phyloP scores from a whole-genome alignment of 2,888 invertebrate genomes.

The Apamea epomidion region DNA sequence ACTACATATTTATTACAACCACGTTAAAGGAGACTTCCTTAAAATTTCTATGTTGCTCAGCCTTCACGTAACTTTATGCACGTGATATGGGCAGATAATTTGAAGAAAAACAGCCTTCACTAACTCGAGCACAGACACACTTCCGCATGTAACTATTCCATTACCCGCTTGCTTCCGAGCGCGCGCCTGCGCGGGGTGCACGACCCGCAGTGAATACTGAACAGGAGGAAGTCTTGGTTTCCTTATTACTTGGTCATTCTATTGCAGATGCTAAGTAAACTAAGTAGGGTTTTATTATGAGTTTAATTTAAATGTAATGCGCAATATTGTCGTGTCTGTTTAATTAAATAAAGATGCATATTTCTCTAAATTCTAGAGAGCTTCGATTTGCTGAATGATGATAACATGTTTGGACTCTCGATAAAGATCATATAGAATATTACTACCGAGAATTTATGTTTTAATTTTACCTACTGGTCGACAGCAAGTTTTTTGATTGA shows the following conservation, averaged over 20 bases:
- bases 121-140: constrained; percentile 38
- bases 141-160: constrained; percentile 56
- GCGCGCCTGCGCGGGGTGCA: constrained; percentile 40
- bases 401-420: background rate
- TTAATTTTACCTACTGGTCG: background rate
- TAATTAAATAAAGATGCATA: background rate
- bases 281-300: constrained; percentile 19
- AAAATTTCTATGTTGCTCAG: constrained; percentile 58
- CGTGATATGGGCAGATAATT: constrained; percentile 64
- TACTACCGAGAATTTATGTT: too few relatives aligned
- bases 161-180: constrained; percentile 43
- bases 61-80: constrained; percentile 46
- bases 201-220: constrained; percentile 67
- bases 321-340: background rate
- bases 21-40: constrained; percentile 52
- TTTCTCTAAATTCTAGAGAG: background rate
- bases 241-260: constrained; percentile 57
- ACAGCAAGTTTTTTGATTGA: background rate
- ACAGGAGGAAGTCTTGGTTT: constrained; percentile 58
- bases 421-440: background rate
- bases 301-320: constrained; percentile 15
- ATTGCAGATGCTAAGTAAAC: constrained; percentile 29
- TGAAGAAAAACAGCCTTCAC: constrained; percentile 54
- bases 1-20: constrained; percentile 30
- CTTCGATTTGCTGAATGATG: background rate